Base-by-base conservation (phyloP, 2,888 invertebrate species). In the Cephus spinipes region DNA sequence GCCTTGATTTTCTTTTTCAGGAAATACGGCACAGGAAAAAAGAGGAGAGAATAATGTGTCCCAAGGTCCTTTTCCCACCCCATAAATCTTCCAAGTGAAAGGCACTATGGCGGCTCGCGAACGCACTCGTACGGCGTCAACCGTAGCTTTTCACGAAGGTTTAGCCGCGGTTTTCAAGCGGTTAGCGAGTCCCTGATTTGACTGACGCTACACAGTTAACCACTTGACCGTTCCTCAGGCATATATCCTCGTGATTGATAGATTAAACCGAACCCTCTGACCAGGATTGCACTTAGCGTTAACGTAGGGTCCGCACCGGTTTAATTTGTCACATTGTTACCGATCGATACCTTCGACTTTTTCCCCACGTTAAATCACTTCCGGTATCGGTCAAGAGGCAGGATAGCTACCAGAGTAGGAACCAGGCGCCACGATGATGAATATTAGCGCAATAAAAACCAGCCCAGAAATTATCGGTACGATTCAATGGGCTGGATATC, bases 151-250 rank as follows among this genome's bases (percentile, higher is more conserved):
- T 88, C 89, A 89, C 88, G 89, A 89, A 90, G 87, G 87, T 76
- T 90, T 90, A 91, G 90, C 89, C 88, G 88, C 89, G 87, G 86
- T 87, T 90, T 89, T 89, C 87, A 86, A 89, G 86, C 88, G 85
- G 87, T 87, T 90, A 87, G 88, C 85, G 85, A 84, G 55, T 85
- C 85, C 80, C 80, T 83, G 85, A 86, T 87, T 89, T 90, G 91
- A 91, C 87, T 90, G 91, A 89, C 90, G 88, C 83, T 88, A 91
- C 91, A 91, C 89, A 89, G 87, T 87, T 90, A 90, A 89, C 91
- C 91, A 91, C 91, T 91, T 91, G 91, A 91, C 91, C 91, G 85
- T 88, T 84, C 87, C 87, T 86, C 82, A 80, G 75, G 77, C 82
- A 75, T 77, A 76, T 75, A 71, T 33, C 55, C 33, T 31, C 12